Percentiles rank a stretch among this genome's conserved stretches.
Conservation (phyloP, 2,888 invertebrate species). For the Protodeltote pygarga region DNA sequence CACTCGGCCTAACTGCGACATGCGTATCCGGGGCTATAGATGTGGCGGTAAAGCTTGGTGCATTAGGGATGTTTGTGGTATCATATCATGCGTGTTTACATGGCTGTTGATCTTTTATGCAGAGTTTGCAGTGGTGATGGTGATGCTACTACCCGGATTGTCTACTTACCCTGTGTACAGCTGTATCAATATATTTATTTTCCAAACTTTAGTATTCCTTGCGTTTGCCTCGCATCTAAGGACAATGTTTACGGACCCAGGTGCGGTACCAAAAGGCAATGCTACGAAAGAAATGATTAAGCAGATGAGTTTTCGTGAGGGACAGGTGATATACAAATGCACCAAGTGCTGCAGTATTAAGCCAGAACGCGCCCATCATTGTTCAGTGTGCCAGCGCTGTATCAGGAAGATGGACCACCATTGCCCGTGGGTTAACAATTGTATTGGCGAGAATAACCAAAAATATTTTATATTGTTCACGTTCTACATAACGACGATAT, state of each 20-base stretch:
- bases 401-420: constrained; percentile 89
- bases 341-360: constrained; percentile 98
- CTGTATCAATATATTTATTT: constrained; percentile 93
- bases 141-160: constrained; percentile 93
- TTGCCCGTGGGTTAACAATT: constrained; percentile 99
- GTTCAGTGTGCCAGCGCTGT: constrained; percentile 96
- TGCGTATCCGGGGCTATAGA: too few relatives aligned
- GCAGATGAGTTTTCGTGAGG: constrained; percentile 96
- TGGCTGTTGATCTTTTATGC: constrained; percentile 97
- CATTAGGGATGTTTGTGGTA: constrained; percentile 98
- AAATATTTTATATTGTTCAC: constrained; percentile 99
- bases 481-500: constrained; percentile 98
- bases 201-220: constrained; percentile 93
- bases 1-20: constrained; percentile 85
- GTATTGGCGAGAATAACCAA: constrained; percentile 99
- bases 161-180: constrained; percentile 93
- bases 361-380: constrained; percentile 98
- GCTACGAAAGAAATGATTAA: constrained; percentile 98
- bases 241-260: constrained; percentile 98
- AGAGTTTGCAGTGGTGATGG: constrained; percentile 97
- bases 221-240: constrained; percentile 96
- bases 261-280: constrained; percentile 97
- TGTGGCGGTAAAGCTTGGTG: too few relatives aligned
- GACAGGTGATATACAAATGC: constrained; percentile 97
- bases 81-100: constrained; percentile 96